Base-by-base conservation (phyloP, 2,797 vertebrate species). In the Eurystomus glaucurus region DNA sequence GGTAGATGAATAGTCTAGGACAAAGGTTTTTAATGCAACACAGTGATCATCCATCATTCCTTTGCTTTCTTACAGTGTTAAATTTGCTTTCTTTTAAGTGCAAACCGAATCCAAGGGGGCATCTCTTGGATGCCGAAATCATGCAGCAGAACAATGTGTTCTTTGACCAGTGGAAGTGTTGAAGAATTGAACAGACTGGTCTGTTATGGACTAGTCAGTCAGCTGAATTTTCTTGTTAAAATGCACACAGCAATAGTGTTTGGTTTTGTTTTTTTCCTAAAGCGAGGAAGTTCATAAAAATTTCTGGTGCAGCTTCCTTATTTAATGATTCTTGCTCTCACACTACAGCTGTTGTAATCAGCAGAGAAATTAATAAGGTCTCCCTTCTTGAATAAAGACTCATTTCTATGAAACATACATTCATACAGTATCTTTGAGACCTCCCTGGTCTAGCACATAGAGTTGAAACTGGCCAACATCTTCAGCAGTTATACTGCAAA, bases 81-180 rank as follows among this genome's bases (percentile, higher is more conserved):
- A 9, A 8, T 79, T 88, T 64, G 3, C 23, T 62, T 79, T 65
- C 18, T 78, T 81, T 16, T 48, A 33, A 25, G 25, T 16, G 16
- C 37, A 50, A 68, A 60, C 12, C 1, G 1, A 82, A 54, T 60
- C 29, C 15, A 43, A 78, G 4, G 5, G 3, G 1, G 0, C 9
- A 17, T 51, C 11, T 51, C 41, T 61, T 55, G 25, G 14, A 39
- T 14, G 29, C 19, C 39, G 26, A 69, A 79, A 48, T 57, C 50
- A 22, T 13, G 6, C 25, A 13, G 4, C 46, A 14, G 20, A 72
- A 29, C 6, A 55, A 14, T 4, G 22, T 25, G 4, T 72, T 86
- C 22, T 54, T 74, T 74, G 15, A 55, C 33, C 17, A 39, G 1
- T 39, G 4, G 18, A 74, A 55, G 8, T 55, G 8, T 2, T 55